Percentiles rank a stretch among this genome's conserved stretches.
phyloP scores from a whole-genome alignment of 2,797 vertebrate species.

The Chelon auratus region DNA sequence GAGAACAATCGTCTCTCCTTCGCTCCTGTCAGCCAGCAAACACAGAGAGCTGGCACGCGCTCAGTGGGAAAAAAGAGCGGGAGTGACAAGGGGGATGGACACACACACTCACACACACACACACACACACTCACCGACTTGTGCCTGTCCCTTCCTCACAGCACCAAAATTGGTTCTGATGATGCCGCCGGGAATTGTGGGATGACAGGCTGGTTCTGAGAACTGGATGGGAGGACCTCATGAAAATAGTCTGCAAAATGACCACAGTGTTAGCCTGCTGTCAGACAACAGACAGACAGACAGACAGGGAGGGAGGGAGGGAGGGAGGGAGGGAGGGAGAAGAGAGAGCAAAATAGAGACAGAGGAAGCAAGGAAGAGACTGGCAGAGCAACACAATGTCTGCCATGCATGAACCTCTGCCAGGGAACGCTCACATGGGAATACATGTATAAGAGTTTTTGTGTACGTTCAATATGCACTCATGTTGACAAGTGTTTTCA shows the following conservation, averaged over 20 bases:
- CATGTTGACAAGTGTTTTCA: constrained; percentile 41
- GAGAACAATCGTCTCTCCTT: constrained; percentile 80
- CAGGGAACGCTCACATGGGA: constrained; percentile 48
- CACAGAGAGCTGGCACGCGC: constrained; percentile 79
- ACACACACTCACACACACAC: constrained; percentile 49
- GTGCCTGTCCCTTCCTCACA: constrained; percentile 54
- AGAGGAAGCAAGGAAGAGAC: constrained; percentile 24
- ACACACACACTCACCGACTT: constrained; percentile 27
- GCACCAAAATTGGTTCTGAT: constrained; percentile 66
- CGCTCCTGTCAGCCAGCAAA: constrained; percentile 81
- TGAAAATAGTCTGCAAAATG: constrained; percentile 70
- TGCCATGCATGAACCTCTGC: constrained; percentile 46
- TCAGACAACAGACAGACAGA: constrained; percentile 53
- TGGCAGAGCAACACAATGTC: constrained; percentile 40
- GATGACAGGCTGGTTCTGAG: constrained; percentile 65
- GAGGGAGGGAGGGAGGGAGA: constrained; percentile 15
- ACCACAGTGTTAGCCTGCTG: constrained; percentile 65
- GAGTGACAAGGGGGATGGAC: constrained; percentile 65
- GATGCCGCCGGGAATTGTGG: constrained; percentile 63
- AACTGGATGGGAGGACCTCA: constrained; percentile 70
- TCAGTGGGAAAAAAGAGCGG: constrained; percentile 74
- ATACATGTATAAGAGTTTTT: constrained; percentile 18
- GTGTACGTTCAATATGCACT: constrained; percentile 25
- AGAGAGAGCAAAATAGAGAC: constrained; percentile 23
- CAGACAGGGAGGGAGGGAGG: constrained; percentile 39